Conservation (phyloP, 2,888 invertebrate genomes). For the Dynastes grantii region DNA sequence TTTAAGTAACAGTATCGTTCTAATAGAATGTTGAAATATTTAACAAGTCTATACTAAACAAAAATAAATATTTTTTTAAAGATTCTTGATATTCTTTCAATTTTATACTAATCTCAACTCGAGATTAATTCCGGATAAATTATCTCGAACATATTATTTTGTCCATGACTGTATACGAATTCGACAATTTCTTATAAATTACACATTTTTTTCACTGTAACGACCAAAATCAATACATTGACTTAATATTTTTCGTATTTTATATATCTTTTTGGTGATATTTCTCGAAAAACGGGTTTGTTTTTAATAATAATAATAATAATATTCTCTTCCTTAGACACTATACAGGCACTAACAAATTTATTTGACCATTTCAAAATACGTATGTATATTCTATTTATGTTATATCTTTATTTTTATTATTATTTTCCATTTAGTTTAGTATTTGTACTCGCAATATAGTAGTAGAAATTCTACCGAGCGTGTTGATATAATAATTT, state of each 20-base stretch:
- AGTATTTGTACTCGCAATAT: not conserved
- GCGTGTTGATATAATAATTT: conserved; percentile 1
- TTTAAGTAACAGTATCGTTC: no score
- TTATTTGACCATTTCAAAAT: conserved; percentile 2
- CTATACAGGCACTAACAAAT: conserved; percentile 48
- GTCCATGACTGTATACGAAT: no score
- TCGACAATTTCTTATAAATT: no score
- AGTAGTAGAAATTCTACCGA: not conserved
- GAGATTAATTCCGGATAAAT: no score
- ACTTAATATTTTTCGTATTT: not conserved
- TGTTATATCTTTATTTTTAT: not conserved
- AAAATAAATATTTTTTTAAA: no score
- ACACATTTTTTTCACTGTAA: no score
- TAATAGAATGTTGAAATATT: no score
- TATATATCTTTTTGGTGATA: conserved; percentile 22
- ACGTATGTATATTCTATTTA: not conserved
- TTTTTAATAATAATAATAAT: not conserved
- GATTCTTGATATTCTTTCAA: no score
- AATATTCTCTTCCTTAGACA: conserved; percentile 25
- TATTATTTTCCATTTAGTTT: not conserved
- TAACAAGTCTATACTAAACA: no score
- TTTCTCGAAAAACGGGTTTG: conserved; percentile 10
- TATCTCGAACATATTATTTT: no score
- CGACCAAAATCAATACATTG: no score
- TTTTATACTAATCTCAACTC: no score